Evolutionary conservation across 1,140 invertebrate genomes (phyloP).

Genomic region (Palaemon carinicauda): DNA sequence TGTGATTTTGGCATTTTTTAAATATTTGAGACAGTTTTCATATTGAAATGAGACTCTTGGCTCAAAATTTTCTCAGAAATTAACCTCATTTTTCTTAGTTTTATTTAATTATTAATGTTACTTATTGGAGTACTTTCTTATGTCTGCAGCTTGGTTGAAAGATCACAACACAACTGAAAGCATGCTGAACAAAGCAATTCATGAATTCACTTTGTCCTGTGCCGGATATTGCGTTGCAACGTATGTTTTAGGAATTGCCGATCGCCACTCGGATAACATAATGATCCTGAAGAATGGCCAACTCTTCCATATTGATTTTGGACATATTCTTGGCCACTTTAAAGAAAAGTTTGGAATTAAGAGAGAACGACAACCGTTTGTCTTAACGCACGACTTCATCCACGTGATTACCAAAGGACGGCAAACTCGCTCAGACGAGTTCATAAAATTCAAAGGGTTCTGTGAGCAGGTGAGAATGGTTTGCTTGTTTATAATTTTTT

Average conservation of each 20-base stretch:
- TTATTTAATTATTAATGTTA: neutral
- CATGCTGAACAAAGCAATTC: slow-evolving; percentile 68
- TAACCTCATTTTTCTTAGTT: too few relatives aligned
- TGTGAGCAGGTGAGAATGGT: slow-evolving; percentile 71
- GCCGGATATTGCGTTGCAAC: slow-evolving; percentile 75
- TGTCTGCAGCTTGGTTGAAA: slow-evolving; percentile 64
- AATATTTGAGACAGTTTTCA: neutral
- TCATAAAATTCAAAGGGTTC: slow-evolving; percentile 65
- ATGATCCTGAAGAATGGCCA: slow-evolving; percentile 72
- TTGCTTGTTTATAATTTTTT: too few relatives aligned
- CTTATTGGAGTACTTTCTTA: neutral
- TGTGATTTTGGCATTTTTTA: too few relatives aligned
- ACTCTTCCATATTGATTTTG: slow-evolving; percentile 75
- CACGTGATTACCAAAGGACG: slow-evolving; percentile 70
- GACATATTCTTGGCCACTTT: slow-evolving; percentile 73
- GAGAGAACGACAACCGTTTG: slow-evolving; percentile 72
- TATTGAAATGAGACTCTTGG: neutral
- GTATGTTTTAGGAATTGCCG: slow-evolving; percentile 72
- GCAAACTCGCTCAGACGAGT: slow-evolving; percentile 67
- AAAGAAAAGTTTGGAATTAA: slow-evolving; percentile 75
- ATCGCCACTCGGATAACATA: slow-evolving; percentile 73
- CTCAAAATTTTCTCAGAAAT: neutral
- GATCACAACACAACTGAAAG: slow-evolving; percentile 65
- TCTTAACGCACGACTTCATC: slow-evolving; percentile 72
- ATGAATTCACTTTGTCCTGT: slow-evolving; percentile 72